Evolutionary conservation across 2,113 vertebrate genomes (phyloP), one percentile per base, ranked within the genome.

Genomic region (Balaeniceps rex): DNA sequence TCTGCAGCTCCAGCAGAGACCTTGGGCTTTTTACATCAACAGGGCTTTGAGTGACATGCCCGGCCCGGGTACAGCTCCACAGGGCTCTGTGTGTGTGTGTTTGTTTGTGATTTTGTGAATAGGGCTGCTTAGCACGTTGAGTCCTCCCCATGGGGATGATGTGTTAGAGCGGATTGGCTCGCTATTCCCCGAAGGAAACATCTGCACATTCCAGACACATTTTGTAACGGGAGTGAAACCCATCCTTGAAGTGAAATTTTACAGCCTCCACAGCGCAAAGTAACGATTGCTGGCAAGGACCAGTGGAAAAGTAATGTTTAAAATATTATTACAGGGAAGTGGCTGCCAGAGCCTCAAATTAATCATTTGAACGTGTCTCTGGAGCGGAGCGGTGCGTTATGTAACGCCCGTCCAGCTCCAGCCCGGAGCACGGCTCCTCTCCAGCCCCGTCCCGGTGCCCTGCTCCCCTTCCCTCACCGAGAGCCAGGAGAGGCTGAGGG

Each of bases 191-290:
- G 91, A 98, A 99, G 99, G 99, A 99, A 99, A 99, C 99, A 99
- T 99, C 99, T 99, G 99, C 98, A 98, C 99, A 99, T 99, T 99
- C 99, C 99, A 99, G 99, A 99, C 98, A 74, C 96, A 97, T 99
- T 99, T 97, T 98, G 99, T 99, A 99, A 99, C 98, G 95, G 98
- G 97, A 97, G 96, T 94, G 97, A 97, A 98, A 97, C 95, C 97
- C 97, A 97, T 97, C 97, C 98, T 97, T 96, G 97, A 98, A 97
- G 97, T 95, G 97, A 91, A 90, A 96, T 95, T 97, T 98, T 94
- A 98, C 98, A 98, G 98, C 98, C 97, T 97, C 96, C 96, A 93
- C 97, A 65, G 97, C 82, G 54, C 96, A 87, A 77, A 95, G 34
- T 90, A 96, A 97, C 60, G 93, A 96, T 80, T 5, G 79, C 97